Evolutionary conservation across 2,797 vertebrate genomes (phyloP).

Genomic region (Dendrocincla tyrannina): DNA sequence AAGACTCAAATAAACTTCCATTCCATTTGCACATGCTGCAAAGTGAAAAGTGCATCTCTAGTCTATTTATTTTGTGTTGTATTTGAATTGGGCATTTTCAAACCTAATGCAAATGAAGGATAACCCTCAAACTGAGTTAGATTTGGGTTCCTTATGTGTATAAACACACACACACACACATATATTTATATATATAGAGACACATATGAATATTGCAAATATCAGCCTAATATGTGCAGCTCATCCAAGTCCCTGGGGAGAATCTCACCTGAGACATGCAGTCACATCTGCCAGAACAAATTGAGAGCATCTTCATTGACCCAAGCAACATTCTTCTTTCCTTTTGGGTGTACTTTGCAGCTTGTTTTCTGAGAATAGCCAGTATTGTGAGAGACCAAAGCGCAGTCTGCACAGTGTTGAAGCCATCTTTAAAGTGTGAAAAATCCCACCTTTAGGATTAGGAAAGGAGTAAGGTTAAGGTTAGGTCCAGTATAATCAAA

Average conservation of each 20-base stretch:
- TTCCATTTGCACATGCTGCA: conserved; percentile 27
- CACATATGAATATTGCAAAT: neutral
- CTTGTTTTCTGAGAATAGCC: neutral
- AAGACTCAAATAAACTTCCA: conserved; percentile 39
- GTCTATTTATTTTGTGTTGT: neutral
- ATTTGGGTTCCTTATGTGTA: neutral
- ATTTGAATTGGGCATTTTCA: neutral
- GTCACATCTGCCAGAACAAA: neutral
- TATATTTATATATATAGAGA: neutral
- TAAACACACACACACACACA: neutral
- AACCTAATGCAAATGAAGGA: neutral
- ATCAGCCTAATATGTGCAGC: neutral
- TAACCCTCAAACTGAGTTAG: neutral
- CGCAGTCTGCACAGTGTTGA: neutral
- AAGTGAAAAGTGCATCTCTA: neutral
- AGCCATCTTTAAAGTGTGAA: neutral
- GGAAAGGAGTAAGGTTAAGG: neutral
- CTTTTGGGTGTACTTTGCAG: neutral
- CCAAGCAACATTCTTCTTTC: neutral
- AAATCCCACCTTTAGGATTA: neutral
- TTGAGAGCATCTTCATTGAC: neutral
- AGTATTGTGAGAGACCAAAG: neutral
- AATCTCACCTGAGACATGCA: neutral
- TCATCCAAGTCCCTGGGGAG: neutral
- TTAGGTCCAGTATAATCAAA: neutral